Evolutionary conservation across 1,140 invertebrate species (phyloP), one percentile per base, ranked within the genome.

Genomic region (Alviniconcha marisindica): DNA sequence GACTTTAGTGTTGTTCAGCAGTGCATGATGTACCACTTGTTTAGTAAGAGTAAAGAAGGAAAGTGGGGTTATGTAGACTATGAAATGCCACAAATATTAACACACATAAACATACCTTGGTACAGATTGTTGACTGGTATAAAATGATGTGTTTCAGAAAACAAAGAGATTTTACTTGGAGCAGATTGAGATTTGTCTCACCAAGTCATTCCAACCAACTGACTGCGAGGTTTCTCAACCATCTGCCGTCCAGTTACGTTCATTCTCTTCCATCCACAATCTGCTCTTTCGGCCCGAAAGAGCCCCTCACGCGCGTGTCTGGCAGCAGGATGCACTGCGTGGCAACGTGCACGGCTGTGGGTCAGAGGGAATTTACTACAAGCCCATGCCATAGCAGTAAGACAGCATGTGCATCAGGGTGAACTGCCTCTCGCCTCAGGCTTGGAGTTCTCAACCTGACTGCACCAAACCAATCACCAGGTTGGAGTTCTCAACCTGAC

Each of bases 331-430:
- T n/a, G 44, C 18, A 18, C 44, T 48, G 5, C 44, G 44, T 48
- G 24, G 36, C 36, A 15, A 40, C 15, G 24, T 76, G 3, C 10
- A 1, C 31, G 73, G 51, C 15, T 76, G 73, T 31, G 24, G 40
- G 14, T 76, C 73, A 14, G 73, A 76, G 7, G 73, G 24, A 28
- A 33, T 76, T 21, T 76, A 76, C 51, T 76, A 76, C 31, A 76
- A 76, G 44, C 73, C 73, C 40, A 51, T 76, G 73, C 42, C 73
- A n/a, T n/a, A n/a, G n/a, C n/a, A n/a, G n/a, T n/a, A n/a, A n/a
- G n/a, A n/a, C n/a, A n/a, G n/a, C n/a, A n/a, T n/a, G n/a, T n/a
- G n/a, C n/a, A n/a, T n/a, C n/a, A n/a, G n/a, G n/a, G n/a, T n/a
- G n/a, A n/a, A n/a, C n/a, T n/a, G n/a, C n/a, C n/a, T n/a, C n/a